A percentile compares a stretch with the other conserved stretches of the same genome.
Evolutionary conservation across 2,797 vertebrate species (phyloP).

Genomic region (Falco rusticolus): DNA sequence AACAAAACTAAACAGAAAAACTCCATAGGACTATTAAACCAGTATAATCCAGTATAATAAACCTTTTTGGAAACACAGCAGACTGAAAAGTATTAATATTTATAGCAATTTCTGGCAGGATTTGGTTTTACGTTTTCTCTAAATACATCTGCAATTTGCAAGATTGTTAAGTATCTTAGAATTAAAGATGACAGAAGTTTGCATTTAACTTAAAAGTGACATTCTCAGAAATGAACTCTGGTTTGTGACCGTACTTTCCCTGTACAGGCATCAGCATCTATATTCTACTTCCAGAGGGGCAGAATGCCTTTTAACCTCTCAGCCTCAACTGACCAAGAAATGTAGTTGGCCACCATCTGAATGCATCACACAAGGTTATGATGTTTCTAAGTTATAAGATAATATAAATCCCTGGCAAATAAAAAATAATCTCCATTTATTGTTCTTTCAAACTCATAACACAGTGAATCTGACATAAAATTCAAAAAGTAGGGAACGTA

Average conservation of each 20-base stretch:
- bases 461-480: neutral
- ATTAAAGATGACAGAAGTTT: neutral
- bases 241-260: neutral
- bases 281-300: neutral
- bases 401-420: neutral
- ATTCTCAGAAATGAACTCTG: neutral
- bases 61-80: neutral
- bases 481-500: neutral
- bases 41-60: neutral
- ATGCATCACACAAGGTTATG: neutral
- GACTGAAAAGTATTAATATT: neutral
- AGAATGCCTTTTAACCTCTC: neutral
- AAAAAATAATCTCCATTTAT: neutral
- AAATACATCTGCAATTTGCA: neutral
- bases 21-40: neutral
- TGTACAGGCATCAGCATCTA: neutral
- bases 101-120: neutral
- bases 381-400: neutral
- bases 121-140: neutral
- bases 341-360: neutral
- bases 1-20: neutral
- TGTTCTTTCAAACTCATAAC: neutral
- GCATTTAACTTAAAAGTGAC: neutral
- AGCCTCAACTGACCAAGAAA: neutral
- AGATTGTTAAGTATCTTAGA: neutral